phyloP scores from a whole-genome alignment of 2,797 vertebrate genomes.

The Peromyscus melanophrys region DNA sequence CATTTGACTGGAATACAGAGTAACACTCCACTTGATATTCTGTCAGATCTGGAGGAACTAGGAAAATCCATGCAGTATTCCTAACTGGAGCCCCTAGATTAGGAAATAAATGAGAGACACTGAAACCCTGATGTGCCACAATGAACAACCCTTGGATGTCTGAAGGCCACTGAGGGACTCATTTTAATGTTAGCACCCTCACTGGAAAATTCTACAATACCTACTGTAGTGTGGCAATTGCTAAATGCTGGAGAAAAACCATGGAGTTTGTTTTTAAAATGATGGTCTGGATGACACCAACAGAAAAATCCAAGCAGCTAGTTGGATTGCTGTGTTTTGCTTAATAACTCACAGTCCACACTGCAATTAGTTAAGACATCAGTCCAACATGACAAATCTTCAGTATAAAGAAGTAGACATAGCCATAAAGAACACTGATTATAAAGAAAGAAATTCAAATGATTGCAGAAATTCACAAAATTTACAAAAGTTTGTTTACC shows the following conservation, averaged over 20 bases:
- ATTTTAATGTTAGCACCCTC: background rate
- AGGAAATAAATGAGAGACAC: background rate
- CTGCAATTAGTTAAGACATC: background rate
- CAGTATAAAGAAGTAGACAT: background rate
- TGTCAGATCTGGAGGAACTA: background rate
- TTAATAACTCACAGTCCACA: background rate
- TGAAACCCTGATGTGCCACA: fast-evolving
- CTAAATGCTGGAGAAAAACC: background rate
- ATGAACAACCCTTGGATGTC: background rate
- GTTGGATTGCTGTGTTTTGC: background rate
- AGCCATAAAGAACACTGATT: background rate
- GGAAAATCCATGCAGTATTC: background rate
- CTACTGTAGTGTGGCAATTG: background rate
- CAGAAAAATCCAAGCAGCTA: background rate
- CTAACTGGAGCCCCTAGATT: background rate
- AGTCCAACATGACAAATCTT: background rate
- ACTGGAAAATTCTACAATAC: background rate
- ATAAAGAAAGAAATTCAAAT: background rate
- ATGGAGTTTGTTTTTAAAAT: conserved; percentile 51
- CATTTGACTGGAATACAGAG: background rate
- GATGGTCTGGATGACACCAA: background rate
- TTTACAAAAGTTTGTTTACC: background rate
- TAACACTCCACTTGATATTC: background rate
- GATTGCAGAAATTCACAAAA: background rate
- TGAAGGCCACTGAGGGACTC: fast-evolving